Percentiles rank a stretch among this genome's conserved stretches.
Evolutionary conservation across 2,888 invertebrate genomes (phyloP).

Genomic region (Kuschelorhynchus macadamiae): DNA sequence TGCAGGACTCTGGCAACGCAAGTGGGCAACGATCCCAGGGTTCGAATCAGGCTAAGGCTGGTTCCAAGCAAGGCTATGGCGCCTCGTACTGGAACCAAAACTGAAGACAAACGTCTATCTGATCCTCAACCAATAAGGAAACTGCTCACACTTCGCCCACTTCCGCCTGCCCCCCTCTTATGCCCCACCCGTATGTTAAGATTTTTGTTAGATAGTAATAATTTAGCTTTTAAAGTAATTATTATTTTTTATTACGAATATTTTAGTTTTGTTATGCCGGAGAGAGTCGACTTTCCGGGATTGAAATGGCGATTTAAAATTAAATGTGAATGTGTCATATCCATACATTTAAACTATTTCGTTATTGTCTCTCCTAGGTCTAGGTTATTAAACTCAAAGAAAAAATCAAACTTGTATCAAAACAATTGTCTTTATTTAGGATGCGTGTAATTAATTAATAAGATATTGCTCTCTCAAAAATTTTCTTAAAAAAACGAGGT

Average conservation of each 20-base stretch:
- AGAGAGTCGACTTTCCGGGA: no score
- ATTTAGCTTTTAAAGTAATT: slow-evolving; percentile 27
- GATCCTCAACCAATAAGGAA: slow-evolving; percentile 17
- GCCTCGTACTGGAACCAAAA: slow-evolving; percentile 78
- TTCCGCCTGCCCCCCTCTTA: not conserved
- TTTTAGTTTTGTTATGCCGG: not conserved
- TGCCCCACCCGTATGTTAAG: slow-evolving; percentile 25
- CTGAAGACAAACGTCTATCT: slow-evolving; percentile 63
- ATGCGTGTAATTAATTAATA: no score
- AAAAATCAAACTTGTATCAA: no score
- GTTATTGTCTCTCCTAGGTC: no score
- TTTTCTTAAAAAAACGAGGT: no score
- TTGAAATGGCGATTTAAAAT: not conserved
- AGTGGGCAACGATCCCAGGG: slow-evolving; percentile 69
- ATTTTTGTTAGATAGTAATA: slow-evolving; percentile 38
- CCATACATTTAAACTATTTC: no score
- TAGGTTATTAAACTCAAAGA: no score
- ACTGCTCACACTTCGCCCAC: slow-evolving; percentile 34
- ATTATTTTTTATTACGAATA: slow-evolving; percentile 17
- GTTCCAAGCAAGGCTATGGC: slow-evolving; percentile 76
- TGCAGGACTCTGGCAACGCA: slow-evolving; percentile 73
- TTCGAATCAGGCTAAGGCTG: slow-evolving; percentile 72
- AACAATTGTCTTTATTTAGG: no score
- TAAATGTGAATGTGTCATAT: no score
- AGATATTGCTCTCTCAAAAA: no score